phyloP scores from a whole-genome alignment of 2,888 invertebrate species.

The Marronus borbonicus region DNA sequence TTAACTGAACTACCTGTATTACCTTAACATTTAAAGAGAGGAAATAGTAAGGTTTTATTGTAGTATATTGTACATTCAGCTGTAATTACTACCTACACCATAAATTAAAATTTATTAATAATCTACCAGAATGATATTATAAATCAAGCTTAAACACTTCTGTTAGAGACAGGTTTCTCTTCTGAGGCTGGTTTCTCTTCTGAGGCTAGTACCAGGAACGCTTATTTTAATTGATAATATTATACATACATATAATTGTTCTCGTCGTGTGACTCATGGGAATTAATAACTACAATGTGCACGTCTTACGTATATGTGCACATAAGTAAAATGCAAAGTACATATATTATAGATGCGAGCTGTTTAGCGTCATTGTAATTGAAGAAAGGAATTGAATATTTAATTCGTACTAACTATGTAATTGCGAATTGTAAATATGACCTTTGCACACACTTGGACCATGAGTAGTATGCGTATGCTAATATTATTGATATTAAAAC shows the following conservation, averaged over 20 bases:
- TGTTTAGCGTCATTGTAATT: constrained; percentile 47
- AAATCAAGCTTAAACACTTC: too few relatives aligned
- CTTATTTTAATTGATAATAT: constrained; percentile 34
- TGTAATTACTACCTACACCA: too few relatives aligned
- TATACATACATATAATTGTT: constrained; percentile 21
- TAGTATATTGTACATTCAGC: too few relatives aligned
- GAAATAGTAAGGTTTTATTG: too few relatives aligned
- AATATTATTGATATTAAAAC: not conserved
- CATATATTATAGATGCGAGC: constrained; percentile 38
- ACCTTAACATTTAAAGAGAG: too few relatives aligned
- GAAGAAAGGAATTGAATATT: constrained; percentile 39
- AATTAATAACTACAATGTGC: constrained; percentile 41
- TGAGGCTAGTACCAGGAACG: not conserved
- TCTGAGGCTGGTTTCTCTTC: not conserved
- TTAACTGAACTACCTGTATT: too few relatives aligned
- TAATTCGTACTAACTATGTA: constrained; percentile 23
- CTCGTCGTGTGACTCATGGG: constrained; percentile 15
- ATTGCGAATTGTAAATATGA: constrained; percentile 28
- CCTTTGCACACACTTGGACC: constrained; percentile 14
- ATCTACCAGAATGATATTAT: too few relatives aligned
- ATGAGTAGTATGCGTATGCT: not conserved
- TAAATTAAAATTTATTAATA: too few relatives aligned
- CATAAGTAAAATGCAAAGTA: constrained; percentile 49
- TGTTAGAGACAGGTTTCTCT: too few relatives aligned
- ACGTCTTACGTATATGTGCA: not conserved